Base-by-base conservation (phyloP, 2,888 invertebrate genomes). In the Ferrisia virgata region DNA sequence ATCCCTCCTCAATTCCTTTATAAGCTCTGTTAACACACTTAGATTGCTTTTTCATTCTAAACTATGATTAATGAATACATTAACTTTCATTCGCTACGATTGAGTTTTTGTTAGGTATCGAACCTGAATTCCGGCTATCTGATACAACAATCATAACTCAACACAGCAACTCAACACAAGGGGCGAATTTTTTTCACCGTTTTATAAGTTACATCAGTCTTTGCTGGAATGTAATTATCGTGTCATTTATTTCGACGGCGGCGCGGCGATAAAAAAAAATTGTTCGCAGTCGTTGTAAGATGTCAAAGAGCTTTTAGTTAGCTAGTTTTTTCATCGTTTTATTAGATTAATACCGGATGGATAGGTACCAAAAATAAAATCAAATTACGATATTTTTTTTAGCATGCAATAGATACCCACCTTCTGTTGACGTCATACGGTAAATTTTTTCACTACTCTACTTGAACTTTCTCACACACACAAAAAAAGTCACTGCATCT, bases 41-140 rank as follows among this genome's bases (percentile, higher is more conserved):
- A 33, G 22, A 64, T 64, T 33, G 72, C 72, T 33, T 72, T 72
- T 72, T 72, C 36, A 33, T 9, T 33, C 72, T n/a, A 8, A 72
- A 36, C 15, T 72, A 72, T 72, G 72, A 72, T 72, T 72, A 72
- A 72, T 72, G 72, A 72, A 72, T 72, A 72, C 72, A 72, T 72
- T 72, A 72, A 72, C 36, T 72, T 72, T 36, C 64, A 64, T 64
- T 64, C 33, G 72, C n/a, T 33, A 33, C 72, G 72, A 72, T 72
- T 72, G 72, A 36, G 72, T 72, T 72, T 72, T 72, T 72, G 72
- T 72, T 72, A n/a, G n/a, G n/a, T n/a, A 72, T 8, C 36, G 72
- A 33, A 33, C 33, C 18, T 72, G 33, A 72, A 72, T 72, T 33
- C 36, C 5, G 9, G 58, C 13, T 64, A 64, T 64, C 28, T 28